Conservation (phyloP, 2,888 invertebrate species). For the Anoncus sp. region DNA sequence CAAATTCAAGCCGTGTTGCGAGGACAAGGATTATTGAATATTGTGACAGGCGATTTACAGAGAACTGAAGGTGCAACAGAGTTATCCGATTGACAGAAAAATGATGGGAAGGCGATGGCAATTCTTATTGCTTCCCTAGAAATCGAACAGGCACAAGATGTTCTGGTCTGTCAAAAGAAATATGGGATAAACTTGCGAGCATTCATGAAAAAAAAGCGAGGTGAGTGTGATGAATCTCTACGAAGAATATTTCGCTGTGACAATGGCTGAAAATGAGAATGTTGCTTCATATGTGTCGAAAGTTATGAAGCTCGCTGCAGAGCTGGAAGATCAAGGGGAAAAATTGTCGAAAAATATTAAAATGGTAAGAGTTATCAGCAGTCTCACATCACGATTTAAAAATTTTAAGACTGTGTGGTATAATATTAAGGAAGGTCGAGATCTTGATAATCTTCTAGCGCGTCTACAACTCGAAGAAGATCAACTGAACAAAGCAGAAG, state of each 20-base stretch:
- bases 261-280: constrained; percentile 36
- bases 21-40: too few relatives aligned
- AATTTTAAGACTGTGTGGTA: constrained; percentile 47
- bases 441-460: constrained; percentile 26
- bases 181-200: neutral
- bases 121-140: constrained; percentile 30
- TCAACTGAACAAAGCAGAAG: constrained; percentile 40
- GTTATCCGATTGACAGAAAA: too few relatives aligned
- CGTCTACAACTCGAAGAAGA: constrained; percentile 31
- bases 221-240: constrained; percentile 28
- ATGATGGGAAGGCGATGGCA: constrained; percentile 25
- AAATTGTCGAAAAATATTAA: constrained; percentile 50
- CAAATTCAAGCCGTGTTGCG: too few relatives aligned
- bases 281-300: constrained; percentile 30
- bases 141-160: neutral
- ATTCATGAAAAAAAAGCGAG: neutral
- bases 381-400: constrained; percentile 28
- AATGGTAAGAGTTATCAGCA: constrained; percentile 47
- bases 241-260: constrained; percentile 44
- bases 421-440: constrained; percentile 46
- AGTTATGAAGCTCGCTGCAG: constrained; percentile 28
- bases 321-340: constrained; percentile 50
- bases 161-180: neutral
- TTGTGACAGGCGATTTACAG: too few relatives aligned
- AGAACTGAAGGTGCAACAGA: too few relatives aligned